These are phyloP conservation scores for Anadara kagoshimensis DNA, from an alignment of 1,140 invertebrate species.

Conservation along the genomic window DNA sequence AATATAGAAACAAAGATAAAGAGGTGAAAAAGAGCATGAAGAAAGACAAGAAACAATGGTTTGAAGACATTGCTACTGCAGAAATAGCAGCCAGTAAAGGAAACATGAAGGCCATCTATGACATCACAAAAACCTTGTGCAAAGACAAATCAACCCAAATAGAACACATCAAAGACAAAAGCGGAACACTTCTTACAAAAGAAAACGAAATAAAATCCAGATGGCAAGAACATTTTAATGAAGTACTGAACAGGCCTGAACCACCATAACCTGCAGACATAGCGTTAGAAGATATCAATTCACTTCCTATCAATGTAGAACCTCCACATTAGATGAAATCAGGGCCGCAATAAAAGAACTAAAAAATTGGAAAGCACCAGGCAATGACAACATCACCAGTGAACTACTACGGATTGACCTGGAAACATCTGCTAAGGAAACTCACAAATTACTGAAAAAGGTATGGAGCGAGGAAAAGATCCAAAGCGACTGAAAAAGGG, in stretches of 20 bases:
- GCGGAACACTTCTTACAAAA: not conserved
- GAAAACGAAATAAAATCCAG: conserved; percentile 17
- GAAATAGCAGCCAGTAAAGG: no score
- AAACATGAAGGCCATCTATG: no score
- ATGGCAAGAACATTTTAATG: conserved; percentile 31
- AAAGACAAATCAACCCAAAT: not conserved
- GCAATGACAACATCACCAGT: no score
- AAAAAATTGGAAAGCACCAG: no score
- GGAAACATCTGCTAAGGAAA: no score
- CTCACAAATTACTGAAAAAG: no score
- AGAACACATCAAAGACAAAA: conserved; percentile 10
- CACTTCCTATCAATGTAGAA: not conserved
- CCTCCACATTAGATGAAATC: conserved; percentile 6
- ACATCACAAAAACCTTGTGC: no score
- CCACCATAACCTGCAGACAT: conserved; percentile 8
- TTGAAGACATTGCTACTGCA: conserved; percentile 1
- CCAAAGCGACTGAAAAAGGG: no score
- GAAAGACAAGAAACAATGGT: conserved; percentile 1
- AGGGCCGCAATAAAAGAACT: no score
- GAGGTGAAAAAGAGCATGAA: conserved; percentile 10
- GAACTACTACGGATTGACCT: no score
- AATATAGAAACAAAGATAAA: no score
- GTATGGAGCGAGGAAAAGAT: no score
- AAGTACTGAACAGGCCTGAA: conserved; percentile 23
- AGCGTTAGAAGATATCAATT: not conserved